These are phyloP conservation scores for Alentia gelatinosa DNA, from an alignment of 2,888 invertebrate genomes.

Conservation along the genomic window DNA sequence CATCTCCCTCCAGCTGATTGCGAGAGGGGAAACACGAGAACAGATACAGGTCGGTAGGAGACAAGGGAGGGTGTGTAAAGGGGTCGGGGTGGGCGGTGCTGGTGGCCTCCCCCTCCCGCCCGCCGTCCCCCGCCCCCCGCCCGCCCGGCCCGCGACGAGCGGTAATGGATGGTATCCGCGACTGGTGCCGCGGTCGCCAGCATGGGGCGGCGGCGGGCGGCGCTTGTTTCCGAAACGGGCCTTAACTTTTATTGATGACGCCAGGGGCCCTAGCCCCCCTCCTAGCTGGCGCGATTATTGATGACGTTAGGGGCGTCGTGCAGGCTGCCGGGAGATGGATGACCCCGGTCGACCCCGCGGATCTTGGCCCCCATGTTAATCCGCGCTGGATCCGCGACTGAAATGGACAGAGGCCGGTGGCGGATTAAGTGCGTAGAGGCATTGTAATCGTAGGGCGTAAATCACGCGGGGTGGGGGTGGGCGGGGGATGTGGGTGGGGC, in stretches of 20 bases:
- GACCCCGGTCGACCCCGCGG: neutral
- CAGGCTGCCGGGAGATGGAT: slow-evolving; percentile 34
- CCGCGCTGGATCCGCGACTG: neutral
- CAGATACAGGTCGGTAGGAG: neutral
- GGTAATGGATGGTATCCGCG: slow-evolving; percentile 44
- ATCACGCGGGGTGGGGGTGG: neutral
- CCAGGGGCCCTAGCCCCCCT: neutral
- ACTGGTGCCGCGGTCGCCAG: neutral
- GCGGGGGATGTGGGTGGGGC: neutral
- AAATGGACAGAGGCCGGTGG: neutral
- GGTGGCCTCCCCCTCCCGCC: neutral
- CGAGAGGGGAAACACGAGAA: neutral
- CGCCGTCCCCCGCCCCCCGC: neutral
- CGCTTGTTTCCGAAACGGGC: slow-evolving; percentile 50
- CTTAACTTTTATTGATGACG: slow-evolving; percentile 53
- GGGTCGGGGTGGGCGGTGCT: no score
- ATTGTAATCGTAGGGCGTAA: neutral
- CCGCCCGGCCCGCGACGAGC: neutral
- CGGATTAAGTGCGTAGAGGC: slow-evolving; percentile 1
- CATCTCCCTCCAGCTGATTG: neutral
- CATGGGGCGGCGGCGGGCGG: neutral
- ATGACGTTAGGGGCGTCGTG: slow-evolving; percentile 36
- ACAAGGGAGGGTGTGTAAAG: no score
- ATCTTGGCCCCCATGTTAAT: slow-evolving; percentile 18
- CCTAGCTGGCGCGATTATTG: slow-evolving; percentile 23